A percentile compares a stretch with the other conserved stretches of the same genome.
phyloP scores from a whole-genome alignment of 2,888 invertebrate species.

The Vanessa cardui region DNA sequence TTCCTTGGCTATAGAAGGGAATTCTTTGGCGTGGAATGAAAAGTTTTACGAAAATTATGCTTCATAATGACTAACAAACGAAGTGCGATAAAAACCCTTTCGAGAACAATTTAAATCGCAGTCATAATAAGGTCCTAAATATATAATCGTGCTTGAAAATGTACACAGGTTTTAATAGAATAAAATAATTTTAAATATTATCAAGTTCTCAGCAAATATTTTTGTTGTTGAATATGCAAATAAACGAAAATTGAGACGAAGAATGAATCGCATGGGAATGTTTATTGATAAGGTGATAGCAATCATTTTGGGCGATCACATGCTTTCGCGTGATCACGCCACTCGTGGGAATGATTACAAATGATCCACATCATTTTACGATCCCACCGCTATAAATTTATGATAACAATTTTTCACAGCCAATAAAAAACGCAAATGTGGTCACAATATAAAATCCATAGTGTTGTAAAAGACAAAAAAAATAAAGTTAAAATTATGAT shows the following conservation, averaged over 20 bases:
- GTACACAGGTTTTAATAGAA: slow-evolving; percentile 4
- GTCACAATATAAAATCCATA: neutral
- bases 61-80: slow-evolving; percentile 4
- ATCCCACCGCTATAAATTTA: slow-evolving; percentile 46
- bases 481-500: too few species aligned
- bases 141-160: neutral
- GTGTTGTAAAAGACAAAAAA: neutral
- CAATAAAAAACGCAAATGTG: slow-evolving; percentile 19
- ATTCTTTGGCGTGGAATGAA: slow-evolving; percentile 26
- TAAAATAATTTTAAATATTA: slow-evolving; percentile 10
- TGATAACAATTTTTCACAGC: slow-evolving; percentile 48
- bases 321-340: slow-evolving; percentile 63
- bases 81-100: slow-evolving; percentile 4
- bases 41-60: slow-evolving; percentile 26
- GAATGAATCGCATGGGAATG: slow-evolving; percentile 64
- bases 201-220: slow-evolving; percentile 45
- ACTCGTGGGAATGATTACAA: slow-evolving; percentile 66
- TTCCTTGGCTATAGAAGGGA: slow-evolving; percentile 22
- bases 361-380: slow-evolving; percentile 58
- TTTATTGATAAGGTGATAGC: slow-evolving; percentile 64
- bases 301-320: slow-evolving; percentile 60
- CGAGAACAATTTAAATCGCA: slow-evolving; percentile 2
- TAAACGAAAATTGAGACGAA: slow-evolving; percentile 52
- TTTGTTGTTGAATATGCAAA: slow-evolving; percentile 52
- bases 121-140: neutral